Evolutionary conservation across 2,113 vertebrate genomes (phyloP), one percentile per base, ranked within the genome.

Genomic region (Percina caprodes): DNA sequence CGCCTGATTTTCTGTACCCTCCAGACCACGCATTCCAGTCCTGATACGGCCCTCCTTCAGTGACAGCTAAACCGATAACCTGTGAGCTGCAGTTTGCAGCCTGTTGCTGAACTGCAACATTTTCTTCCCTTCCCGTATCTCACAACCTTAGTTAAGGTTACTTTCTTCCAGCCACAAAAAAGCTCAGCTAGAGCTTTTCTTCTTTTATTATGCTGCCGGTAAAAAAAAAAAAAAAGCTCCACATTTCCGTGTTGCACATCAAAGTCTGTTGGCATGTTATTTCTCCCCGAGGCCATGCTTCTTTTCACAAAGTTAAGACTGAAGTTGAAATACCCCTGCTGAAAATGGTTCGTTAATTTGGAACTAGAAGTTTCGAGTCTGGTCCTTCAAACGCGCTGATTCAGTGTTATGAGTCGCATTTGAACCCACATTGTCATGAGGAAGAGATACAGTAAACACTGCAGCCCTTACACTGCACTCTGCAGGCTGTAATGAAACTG

Each of bases 231-330:
- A n/a, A 78, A 83, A 84, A 72, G 13, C 59, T 60, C 35, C 73
- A 72, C 49, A 80, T 80, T 79, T 83, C 83, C 63, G 69, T 72
- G 69, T 85, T 84, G 52, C 67, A 85, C 68, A 83, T 90, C 72
- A 83, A 88, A 81, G 83, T 74, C 55, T 81, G 24, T 58, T 75
- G 56, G 73, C 59, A 16, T 79, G 49, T 76, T 77, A n/a, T 35
- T 89, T 74, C 61, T 66, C 70, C 87, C 74, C 0, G 48, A 76
- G 81, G 89, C 79, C 49, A 13, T 45, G 24, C 62, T 12, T 72
- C 63, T n/a, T 82, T 51, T 76, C 58, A 51, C 24, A 45, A 69
- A 79, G 21, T 75, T 63, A 49, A 74, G 18, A 55, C n/a, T 52
- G 0, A 52, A 51, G 33, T 26, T 58, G 49, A 67, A 73, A 52